Conservation (phyloP, 2,113 vertebrate genomes). For the Caloenas nicobarica region DNA sequence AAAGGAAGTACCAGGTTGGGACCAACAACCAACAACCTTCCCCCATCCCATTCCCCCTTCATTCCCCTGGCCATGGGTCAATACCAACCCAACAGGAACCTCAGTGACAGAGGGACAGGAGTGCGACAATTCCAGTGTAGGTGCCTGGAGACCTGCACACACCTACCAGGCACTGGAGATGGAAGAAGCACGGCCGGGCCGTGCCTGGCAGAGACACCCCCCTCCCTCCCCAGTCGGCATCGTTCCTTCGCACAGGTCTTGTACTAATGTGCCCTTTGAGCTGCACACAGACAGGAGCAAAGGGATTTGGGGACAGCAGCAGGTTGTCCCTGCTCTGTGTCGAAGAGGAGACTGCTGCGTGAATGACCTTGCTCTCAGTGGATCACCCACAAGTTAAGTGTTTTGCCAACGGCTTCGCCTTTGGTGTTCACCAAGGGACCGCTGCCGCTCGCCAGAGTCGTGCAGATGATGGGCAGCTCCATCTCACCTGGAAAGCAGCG, state of each 20-base stretch:
- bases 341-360: neutral
- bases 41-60: neutral
- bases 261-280: neutral
- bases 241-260: accelerated
- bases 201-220: neutral
- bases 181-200: neutral
- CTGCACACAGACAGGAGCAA: accelerated
- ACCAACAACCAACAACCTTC: neutral
- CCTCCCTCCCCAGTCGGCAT: neutral
- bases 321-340: neutral
- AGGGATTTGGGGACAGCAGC: neutral
- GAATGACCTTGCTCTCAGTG: neutral
- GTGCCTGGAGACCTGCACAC: neutral
- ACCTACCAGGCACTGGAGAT: accelerated
- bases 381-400: neutral
- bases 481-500: accelerated
- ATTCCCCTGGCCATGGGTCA: neutral
- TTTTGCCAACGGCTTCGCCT: neutral
- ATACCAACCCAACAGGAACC: neutral
- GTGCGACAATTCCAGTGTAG: neutral
- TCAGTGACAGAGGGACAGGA: neutral
- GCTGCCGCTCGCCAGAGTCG: neutral
- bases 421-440: neutral
- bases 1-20: neutral
- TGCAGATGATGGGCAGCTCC: neutral